phyloP scores from a whole-genome alignment of 2,113 vertebrate species.

The Misgurnus mizolepis region DNA sequence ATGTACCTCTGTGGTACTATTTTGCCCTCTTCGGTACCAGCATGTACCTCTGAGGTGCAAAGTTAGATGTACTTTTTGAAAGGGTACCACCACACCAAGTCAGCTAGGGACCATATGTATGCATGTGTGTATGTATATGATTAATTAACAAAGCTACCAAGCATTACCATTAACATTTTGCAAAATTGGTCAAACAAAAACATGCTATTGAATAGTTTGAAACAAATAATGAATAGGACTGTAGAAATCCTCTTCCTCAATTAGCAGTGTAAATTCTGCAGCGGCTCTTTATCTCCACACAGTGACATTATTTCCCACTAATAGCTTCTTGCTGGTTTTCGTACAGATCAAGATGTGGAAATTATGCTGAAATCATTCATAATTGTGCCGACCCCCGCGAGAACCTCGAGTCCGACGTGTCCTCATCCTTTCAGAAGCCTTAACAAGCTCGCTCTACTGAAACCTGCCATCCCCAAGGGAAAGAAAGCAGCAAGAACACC shows the following conservation, averaged over 20 bases:
- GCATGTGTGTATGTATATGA: too few species aligned
- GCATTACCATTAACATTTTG: too few species aligned
- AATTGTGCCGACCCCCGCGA: not conserved
- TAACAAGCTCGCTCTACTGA: not conserved
- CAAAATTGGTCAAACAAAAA: not conserved
- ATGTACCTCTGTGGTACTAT: too few species aligned
- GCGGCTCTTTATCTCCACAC: not conserved
- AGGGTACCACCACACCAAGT: too few species aligned
- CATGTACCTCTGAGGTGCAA: too few species aligned
- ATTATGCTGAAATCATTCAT: not conserved
- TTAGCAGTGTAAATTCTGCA: not conserved
- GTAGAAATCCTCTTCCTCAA: not conserved
- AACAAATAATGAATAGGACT: not conserved
- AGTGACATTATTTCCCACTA: not conserved
- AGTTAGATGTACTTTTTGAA: too few species aligned
- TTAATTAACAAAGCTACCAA: too few species aligned
- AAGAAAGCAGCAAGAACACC: conserved; percentile 4
- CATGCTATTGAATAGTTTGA: not conserved
- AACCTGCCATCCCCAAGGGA: not conserved
- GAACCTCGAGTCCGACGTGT: not conserved
- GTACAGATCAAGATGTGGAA: not conserved
- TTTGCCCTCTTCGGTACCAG: too few species aligned
- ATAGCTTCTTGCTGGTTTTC: conserved; percentile 1
- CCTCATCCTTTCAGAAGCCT: not conserved
- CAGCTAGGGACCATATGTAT: too few species aligned